phyloP scores from a whole-genome alignment of 2,888 invertebrate genomes.

The Sinodicranocentrus sp. region DNA sequence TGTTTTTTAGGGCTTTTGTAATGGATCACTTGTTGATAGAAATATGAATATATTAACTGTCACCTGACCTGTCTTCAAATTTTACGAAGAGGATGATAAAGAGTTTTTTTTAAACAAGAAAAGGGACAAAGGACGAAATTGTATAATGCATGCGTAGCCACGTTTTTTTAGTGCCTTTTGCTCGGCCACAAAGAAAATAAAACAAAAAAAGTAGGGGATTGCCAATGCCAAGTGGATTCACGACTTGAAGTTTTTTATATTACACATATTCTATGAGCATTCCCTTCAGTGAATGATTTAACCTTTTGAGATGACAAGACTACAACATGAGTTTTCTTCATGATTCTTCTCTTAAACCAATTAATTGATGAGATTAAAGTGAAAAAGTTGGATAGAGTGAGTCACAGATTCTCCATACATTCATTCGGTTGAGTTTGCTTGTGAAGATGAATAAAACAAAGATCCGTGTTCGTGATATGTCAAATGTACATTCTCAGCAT shows the following conservation, averaged over 20 bases:
- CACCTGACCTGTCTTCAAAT: no score
- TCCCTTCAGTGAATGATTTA: neutral
- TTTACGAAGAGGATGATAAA: no score
- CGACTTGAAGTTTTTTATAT: constrained; percentile 1
- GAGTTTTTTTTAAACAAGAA: no score
- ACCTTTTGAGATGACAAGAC: neutral
- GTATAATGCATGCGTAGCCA: no score
- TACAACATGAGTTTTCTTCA: neutral
- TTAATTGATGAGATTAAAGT: constrained; percentile 2
- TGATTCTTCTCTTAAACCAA: constrained; percentile 8
- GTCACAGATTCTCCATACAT: neutral
- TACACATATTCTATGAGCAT: neutral
- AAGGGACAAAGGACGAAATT: no score
- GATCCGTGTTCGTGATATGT: constrained; percentile 24
- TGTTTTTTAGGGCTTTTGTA: no score
- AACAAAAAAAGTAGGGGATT: constrained; percentile 3
- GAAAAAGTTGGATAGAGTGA: neutral
- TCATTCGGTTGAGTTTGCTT: neutral
- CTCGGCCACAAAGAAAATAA: neutral
- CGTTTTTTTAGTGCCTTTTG: neutral
- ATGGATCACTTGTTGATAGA: no score
- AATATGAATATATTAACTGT: no score
- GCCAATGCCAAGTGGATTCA: constrained; percentile 19
- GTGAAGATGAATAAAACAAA: neutral
- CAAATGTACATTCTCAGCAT: no score